A percentile compares a stretch with the other conserved stretches of the same genome.
Evolutionary conservation across 2,113 vertebrate species (phyloP).

Genomic region (Gavia stellata): DNA sequence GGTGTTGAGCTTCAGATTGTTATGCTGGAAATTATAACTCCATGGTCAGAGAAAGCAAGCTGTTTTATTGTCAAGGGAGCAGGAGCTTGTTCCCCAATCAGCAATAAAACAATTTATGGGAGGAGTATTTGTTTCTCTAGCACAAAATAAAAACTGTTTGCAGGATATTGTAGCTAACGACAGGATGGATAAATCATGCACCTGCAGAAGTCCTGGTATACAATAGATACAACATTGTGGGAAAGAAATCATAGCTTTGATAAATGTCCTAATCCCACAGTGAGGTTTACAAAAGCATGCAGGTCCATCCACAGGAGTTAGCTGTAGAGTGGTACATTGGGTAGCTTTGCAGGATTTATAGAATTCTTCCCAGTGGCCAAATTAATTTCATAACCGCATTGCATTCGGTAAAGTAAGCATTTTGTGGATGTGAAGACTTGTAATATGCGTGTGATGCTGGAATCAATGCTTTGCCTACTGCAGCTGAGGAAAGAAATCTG

Average conservation of each 20-base stretch:
- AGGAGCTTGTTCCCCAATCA: background rate
- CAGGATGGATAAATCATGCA: constrained; percentile 45
- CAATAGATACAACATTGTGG: background rate
- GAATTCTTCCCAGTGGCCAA: constrained; percentile 2
- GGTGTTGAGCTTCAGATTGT: background rate
- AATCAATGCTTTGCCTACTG: background rate
- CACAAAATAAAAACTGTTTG: constrained; percentile 40
- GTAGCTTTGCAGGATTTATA: constrained; percentile 2
- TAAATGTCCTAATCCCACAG: constrained; percentile 19
- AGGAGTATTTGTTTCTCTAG: constrained; percentile 44
- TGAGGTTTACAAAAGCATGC: background rate
- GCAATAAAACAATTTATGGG: constrained; percentile 45
- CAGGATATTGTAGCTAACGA: constrained; percentile 46
- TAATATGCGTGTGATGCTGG: background rate
- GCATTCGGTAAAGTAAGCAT: background rate
- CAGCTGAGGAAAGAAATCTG: background rate
- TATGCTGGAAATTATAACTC: constrained; percentile 9
- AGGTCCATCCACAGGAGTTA: background rate
- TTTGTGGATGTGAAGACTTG: background rate
- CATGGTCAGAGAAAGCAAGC: background rate
- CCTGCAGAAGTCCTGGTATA: constrained; percentile 23
- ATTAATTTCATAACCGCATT: background rate
- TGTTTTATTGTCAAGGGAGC: background rate
- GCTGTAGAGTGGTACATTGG: background rate
- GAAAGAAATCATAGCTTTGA: constrained; percentile 50